Evolutionary conservation across 2,888 invertebrate genomes (phyloP).

Genomic region (Micoletzkya japonica): DNA sequence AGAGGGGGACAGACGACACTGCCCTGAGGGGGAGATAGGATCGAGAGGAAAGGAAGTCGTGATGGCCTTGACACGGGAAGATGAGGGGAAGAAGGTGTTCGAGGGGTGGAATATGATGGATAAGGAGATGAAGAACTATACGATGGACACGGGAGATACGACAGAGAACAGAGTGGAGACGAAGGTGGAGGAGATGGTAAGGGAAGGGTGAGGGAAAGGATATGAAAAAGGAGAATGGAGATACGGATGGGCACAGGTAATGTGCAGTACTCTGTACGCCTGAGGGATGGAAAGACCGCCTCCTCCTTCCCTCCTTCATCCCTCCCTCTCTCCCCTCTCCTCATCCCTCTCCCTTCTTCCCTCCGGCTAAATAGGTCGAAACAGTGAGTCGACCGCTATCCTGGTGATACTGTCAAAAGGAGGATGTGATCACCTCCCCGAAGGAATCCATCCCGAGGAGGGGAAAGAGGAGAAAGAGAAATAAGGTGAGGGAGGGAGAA

Average conservation of each 20-base stretch:
- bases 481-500: slow-evolving; percentile 5
- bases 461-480: no score
- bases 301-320: not conserved
- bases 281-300: slow-evolving; percentile 15
- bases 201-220: not conserved
- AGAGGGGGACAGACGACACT: not conserved
- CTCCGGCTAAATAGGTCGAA: slow-evolving; percentile 10
- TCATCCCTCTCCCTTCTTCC: not conserved
- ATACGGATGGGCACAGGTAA: not conserved
- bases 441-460: not conserved
- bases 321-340: slow-evolving; percentile 1
- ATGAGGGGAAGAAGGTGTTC: not conserved
- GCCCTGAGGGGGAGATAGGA: not conserved
- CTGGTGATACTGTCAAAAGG: no score
- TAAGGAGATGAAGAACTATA: no score
- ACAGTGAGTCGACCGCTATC: no score
- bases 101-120: not conserved
- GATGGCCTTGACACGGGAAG: slow-evolving; percentile 20
- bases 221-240: not conserved
- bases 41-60: slow-evolving; percentile 13
- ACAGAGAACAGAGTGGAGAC: not conserved
- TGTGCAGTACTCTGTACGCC: not conserved
- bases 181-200: not conserved
- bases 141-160: not conserved
- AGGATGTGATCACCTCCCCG: no score